Percentiles rank a stretch among this genome's conserved stretches.
These are phyloP conservation scores for Cyprinodon brontotheroides DNA, from an alignment of 2,113 vertebrate species.

Conservation along the genomic window DNA sequence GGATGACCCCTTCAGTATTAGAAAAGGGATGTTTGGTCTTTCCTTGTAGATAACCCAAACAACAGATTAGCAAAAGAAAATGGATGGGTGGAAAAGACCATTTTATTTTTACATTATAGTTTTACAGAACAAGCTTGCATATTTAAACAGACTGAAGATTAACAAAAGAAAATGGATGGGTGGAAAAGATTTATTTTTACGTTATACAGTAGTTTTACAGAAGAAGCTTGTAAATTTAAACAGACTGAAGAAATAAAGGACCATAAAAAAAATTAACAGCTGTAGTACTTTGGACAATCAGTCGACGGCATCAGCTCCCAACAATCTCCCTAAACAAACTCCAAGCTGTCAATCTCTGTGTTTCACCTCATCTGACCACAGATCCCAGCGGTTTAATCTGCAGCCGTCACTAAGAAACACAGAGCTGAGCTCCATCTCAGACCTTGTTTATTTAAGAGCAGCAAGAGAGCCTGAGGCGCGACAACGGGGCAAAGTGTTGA, in stretches of 20 bases:
- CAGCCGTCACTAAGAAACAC: slow-evolving; percentile 67
- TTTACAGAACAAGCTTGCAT: neutral
- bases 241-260: neutral
- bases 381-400: slow-evolving; percentile 71
- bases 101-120: neutral
- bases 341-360: slow-evolving; percentile 4
- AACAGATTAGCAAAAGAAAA: too few species aligned
- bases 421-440: slow-evolving; percentile 2
- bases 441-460: neutral
- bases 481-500: neutral
- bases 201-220: neutral
- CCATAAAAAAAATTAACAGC: neutral
- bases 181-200: too few species aligned
- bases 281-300: neutral
- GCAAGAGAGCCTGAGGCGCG: neutral
- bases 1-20: too few species aligned
- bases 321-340: neutral
- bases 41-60: too few species aligned
- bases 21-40: too few species aligned
- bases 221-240: neutral
- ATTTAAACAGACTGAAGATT: neutral
- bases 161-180: too few species aligned
- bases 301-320: neutral
- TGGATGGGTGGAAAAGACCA: too few species aligned
- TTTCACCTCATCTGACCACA: slow-evolving; percentile 67